These are phyloP conservation scores for Eudemis profundana DNA, from an alignment of 2,888 invertebrate species.

Conservation along the genomic window DNA sequence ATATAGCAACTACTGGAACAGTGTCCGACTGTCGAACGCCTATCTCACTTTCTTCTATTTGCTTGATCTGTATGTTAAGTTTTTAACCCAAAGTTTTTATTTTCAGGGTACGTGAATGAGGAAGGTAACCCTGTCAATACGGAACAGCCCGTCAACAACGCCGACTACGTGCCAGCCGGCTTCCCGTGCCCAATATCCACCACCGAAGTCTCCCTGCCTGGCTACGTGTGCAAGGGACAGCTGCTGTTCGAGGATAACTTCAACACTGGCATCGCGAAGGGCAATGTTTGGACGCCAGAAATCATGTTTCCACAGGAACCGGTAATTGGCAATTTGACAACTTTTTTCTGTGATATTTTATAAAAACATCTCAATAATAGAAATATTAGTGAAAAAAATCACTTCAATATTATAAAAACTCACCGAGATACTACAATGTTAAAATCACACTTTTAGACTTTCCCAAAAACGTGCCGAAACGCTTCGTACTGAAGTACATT, in stretches of 20 bases:
- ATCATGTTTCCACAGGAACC: constrained; percentile 86
- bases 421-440: no score
- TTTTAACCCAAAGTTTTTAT: not conserved
- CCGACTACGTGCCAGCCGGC: constrained; percentile 49
- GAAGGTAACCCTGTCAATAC: constrained; percentile 60
- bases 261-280: constrained; percentile 68
- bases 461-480: no score
- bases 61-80: no score
- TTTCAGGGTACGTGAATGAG: constrained; percentile 69
- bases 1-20: no score
- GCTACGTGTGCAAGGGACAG: constrained; percentile 82
- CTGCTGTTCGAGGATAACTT: constrained; percentile 88
- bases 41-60: no score
- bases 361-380: no score
- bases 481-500: no score
- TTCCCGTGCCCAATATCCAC: constrained; percentile 69
- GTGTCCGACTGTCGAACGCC: no score
- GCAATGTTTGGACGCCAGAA: constrained; percentile 84
- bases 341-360: no score
- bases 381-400: no score
- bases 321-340: constrained; percentile 64
- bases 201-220: constrained; percentile 66
- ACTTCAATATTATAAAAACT: no score
- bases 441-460: no score
- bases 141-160: constrained; percentile 28